phyloP scores from a whole-genome alignment of 37 sponge, comb jelly and placozoan species.

The Agelas oroides region DNA sequence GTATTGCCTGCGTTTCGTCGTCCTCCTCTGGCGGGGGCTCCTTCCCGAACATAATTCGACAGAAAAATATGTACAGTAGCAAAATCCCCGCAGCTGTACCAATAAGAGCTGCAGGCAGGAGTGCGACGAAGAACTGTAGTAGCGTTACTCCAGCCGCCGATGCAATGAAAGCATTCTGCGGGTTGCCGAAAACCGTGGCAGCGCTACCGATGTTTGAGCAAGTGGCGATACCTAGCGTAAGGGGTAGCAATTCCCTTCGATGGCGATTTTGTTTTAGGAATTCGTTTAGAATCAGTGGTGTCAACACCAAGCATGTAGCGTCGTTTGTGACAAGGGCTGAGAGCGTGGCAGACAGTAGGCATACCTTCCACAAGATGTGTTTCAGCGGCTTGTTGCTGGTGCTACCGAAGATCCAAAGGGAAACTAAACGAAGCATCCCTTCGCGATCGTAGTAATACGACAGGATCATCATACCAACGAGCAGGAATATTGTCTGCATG shows the following conservation, averaged over 20 bases:
- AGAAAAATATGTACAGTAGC: slow-evolving; percentile 73
- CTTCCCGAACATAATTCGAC: slow-evolving; percentile 44
- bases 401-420: slow-evolving; percentile 60
- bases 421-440: slow-evolving; percentile 65
- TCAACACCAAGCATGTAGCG: slow-evolving; percentile 78
- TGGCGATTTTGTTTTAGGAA: slow-evolving; percentile 61
- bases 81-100: slow-evolving; percentile 56
- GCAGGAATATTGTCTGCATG: slow-evolving; percentile 82
- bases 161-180: slow-evolving; percentile 93
- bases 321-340: slow-evolving; percentile 91
- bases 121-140: slow-evolving; percentile 69
- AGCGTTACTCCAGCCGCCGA: slow-evolving; percentile 64
- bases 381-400: slow-evolving; percentile 61
- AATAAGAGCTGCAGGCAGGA: slow-evolving; percentile 74
- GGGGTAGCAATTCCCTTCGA: slow-evolving; percentile 68
- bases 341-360: slow-evolving; percentile 69
- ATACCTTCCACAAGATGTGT: slow-evolving; percentile 80
- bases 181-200: slow-evolving; percentile 90
- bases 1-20: slow-evolving; percentile 11
- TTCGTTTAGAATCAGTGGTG: slow-evolving; percentile 77
- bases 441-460: slow-evolving; percentile 88
- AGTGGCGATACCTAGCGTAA: slow-evolving; percentile 85
- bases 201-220: slow-evolving; percentile 91
- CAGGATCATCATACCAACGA: slow-evolving; percentile 92
- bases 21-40: not conserved